Base-by-base conservation (phyloP, 2,888 invertebrate genomes). In the Hoplodrina ambigua region DNA sequence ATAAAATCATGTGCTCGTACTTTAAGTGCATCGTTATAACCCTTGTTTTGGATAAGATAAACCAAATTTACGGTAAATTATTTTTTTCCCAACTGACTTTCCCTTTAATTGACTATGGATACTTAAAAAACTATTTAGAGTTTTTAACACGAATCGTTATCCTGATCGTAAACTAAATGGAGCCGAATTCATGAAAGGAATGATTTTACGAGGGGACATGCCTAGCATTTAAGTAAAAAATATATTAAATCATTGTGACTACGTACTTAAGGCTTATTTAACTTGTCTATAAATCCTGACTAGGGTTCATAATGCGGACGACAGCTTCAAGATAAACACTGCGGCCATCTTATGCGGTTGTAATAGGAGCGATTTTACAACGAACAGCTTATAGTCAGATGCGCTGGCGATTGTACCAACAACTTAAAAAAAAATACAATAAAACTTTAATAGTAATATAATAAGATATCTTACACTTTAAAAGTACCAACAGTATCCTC, bases 91-190 rank as follows among this genome's bases (percentile, higher is more conserved):
- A 33, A 84, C 86, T 80, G 81, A 84, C 90, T 92, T 92, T 92
- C 90, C 86, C 89, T 87, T 89, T 94, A 93, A 94, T 93, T 91
- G 91, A 89, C 92, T 87, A 81, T 80, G 83, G 86, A 82, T 88
- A 87, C 88, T 90, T 90, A 87, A 89, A 87, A 87, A 87, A 81
- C 87, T 87, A 87, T 91, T 91, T 88, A 88, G 87, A 86, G 86
- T 86, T 89, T 85, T 87, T 86, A 86, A 88, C 82, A 83, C 75
- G 78, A 80, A 87, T 84, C 81, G 82, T 89, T 90, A 89, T 90
- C 89, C 89, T 87, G 85, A 75, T 89, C 90, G 87, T 92, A 88
- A 92, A 91, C 78, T 79, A 88, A 89, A 89, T 87, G 85, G 88
- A 86, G 77, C 80, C 71, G 81, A 87, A 80, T 85, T 85, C 75